Evolutionary conservation across 2,888 invertebrate genomes (phyloP).

Genomic region (Cosmorhoe ocellata): DNA sequence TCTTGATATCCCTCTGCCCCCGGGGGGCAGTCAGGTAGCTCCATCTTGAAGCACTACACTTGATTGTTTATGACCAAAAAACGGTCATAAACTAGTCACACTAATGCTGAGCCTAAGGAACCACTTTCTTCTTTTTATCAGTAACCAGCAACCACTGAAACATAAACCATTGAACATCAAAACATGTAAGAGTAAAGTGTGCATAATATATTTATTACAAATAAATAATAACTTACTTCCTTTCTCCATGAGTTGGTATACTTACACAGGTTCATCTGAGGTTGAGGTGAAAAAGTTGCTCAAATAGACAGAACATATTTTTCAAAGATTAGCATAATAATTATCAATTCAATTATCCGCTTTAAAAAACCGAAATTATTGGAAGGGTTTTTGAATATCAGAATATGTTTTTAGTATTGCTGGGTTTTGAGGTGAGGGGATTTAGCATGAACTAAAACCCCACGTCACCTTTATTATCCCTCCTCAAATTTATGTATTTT

Average conservation of each 20-base stretch:
- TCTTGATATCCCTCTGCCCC: constrained; percentile 77
- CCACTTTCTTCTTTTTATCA: constrained; percentile 48
- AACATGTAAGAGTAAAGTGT: constrained; percentile 24
- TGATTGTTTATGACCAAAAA: constrained; percentile 68
- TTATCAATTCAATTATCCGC: no score
- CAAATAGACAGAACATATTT: constrained; percentile 19
- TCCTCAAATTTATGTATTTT: no score
- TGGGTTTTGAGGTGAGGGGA: no score
- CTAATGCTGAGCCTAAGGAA: constrained; percentile 38
- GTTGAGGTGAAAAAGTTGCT: constrained; percentile 29
- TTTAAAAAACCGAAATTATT: no score
- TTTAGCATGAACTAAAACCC: no score
- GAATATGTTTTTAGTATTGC: no score
- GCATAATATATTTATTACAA: constrained; percentile 42
- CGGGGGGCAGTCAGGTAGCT: constrained; percentile 75
- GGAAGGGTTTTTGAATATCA: no score
- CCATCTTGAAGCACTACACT: constrained; percentile 78
- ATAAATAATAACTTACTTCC: constrained; percentile 64
- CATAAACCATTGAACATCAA: constrained; percentile 47
- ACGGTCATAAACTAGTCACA: constrained; percentile 61
- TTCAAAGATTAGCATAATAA: constrained; percentile 19
- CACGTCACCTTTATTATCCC: no score
- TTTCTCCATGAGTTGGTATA: constrained; percentile 40
- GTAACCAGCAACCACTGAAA: constrained; percentile 53
- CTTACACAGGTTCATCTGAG: constrained; percentile 38